Evolutionary conservation across 2,888 invertebrate genomes (phyloP).

Genomic region (Lasioglossum oenotherae): DNA sequence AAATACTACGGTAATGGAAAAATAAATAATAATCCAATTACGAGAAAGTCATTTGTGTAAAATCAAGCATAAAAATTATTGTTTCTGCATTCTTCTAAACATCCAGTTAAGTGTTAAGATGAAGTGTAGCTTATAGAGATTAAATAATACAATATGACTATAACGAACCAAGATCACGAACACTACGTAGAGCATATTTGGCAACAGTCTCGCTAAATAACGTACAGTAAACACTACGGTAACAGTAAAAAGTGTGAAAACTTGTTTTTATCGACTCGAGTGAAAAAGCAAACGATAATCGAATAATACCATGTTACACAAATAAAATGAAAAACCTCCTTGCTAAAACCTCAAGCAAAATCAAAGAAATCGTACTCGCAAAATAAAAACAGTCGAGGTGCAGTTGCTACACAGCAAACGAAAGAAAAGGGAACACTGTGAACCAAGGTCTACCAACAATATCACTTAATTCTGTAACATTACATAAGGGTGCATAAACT

Average conservation of each 20-base stretch:
- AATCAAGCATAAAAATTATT: not conserved
- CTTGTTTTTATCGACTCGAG: not conserved
- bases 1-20: not conserved
- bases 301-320: not conserved
- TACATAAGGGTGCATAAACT: conserved; percentile 39
- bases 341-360: not conserved
- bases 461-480: conserved; percentile 37
- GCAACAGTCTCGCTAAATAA: not conserved
- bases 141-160: not conserved
- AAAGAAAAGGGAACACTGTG: conserved; percentile 7
- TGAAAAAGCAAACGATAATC: not conserved
- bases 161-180: not conserved
- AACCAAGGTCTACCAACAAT: conserved; percentile 37
- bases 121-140: not conserved
- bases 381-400: conserved; percentile 33
- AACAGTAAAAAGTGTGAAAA: not conserved
- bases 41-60: not conserved
- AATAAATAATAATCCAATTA: not conserved
- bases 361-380: conserved; percentile 10
- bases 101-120: not conserved
- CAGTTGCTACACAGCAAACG: conserved; percentile 32
- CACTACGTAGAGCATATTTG: not conserved
- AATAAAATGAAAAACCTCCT: not conserved
- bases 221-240: not conserved
- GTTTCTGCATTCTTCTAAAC: not conserved